Base-by-base conservation (phyloP, 2,797 vertebrate genomes). In the Pyrrhura leucotis region DNA sequence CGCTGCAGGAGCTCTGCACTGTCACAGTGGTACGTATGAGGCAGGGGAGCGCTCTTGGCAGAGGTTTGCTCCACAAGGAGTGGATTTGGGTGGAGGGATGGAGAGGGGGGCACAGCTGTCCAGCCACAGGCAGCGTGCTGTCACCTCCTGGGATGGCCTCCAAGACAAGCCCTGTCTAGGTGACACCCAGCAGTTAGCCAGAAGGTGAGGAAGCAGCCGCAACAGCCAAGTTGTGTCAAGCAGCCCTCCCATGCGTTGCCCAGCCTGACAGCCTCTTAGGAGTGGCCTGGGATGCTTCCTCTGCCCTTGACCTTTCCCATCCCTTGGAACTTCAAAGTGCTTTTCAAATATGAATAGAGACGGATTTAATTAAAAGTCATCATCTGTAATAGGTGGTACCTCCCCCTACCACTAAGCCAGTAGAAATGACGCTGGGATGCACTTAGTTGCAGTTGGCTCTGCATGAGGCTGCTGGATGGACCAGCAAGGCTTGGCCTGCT, bases 1-100 rank as follows among this genome's bases (percentile, higher is more conserved):
- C 96, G 9, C 98, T 99, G 95, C 98, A 98, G 93, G 98, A 98
- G 93, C 98, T 99, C 96, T 99, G 99, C 97, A 96, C 97, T 14
- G 97, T 99, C 66, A 98, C 97, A 59, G 97, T 94, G 97, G 99
- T 99, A 98, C 75, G 98, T 97, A 89, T 5, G 2, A 72, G 83
- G 29, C 4, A 11, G 28, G 48, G 65, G 29, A 62, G 33, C 0
- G 0, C 22, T 14, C 42, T 22, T 65, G 54, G 10, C 4, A 1
- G 20, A 33, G 31, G 6, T 73, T 71, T 71, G 22, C 37, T 54
- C 80, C 1, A 2, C 47, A 40, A 40, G 53, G 45, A 42, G 31
- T 35, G 62, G n/a, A 21, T 59, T 45, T 61, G 53, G 21, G n/a
- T 12, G n/a, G 26, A 31, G 29, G 39, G n/a, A 8, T 29, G 47